Conservation (phyloP, 2,113 vertebrate genomes). For the Sinocyclocheilus anshuiensis region DNA sequence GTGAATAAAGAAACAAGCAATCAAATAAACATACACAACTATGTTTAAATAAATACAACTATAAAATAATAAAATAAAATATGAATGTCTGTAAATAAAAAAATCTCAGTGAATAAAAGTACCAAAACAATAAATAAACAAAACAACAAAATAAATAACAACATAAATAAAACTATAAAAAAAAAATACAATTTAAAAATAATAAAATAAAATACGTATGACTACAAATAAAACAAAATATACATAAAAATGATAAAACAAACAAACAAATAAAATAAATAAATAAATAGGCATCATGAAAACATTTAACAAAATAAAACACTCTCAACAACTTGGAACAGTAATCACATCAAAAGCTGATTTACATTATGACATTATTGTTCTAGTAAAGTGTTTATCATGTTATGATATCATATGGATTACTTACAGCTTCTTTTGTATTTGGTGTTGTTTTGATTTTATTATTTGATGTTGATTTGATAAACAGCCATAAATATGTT, state of each 20-base stretch:
- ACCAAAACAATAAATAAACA: background rate
- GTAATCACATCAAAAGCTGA: background rate
- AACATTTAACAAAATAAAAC: background rate
- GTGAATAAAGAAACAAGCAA: too few species aligned
- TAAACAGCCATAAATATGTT: background rate
- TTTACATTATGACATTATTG: background rate
- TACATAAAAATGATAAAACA: background rate
- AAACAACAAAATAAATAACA: background rate
- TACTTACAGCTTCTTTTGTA: background rate
- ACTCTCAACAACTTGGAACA: background rate
- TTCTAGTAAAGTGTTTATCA: background rate
- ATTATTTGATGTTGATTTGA: background rate
- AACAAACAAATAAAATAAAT: background rate
- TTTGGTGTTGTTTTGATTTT: background rate
- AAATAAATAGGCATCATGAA: background rate
- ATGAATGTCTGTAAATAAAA: background rate
- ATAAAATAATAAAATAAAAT: background rate
- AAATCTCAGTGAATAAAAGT: background rate
- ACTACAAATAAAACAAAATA: background rate
- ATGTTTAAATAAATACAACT: too few species aligned
- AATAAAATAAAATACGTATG: background rate
- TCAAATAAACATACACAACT: too few species aligned
- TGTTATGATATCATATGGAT: background rate
- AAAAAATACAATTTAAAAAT: background rate
- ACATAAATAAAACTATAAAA: background rate